Evolutionary conservation across 2,888 invertebrate species (phyloP), one percentile per base, ranked within the genome.

Genomic region (Proisotoma minuta): DNA sequence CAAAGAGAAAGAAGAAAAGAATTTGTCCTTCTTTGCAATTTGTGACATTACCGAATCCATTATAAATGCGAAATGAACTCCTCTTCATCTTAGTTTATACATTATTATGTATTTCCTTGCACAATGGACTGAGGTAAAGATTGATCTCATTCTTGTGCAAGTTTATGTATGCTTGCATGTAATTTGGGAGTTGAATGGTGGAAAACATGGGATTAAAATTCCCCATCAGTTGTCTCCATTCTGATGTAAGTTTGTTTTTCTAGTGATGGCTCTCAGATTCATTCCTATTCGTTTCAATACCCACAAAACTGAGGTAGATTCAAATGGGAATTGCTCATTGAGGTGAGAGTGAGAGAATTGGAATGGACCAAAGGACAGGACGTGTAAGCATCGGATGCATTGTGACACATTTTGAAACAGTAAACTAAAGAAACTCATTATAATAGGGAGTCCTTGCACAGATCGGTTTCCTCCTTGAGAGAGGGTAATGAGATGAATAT

Each of bases 171-270:
- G 12, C 26, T 15, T 28, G 29, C 52, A 52, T 28, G 29, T 12
- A 3, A 28, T 52, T 52, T 40, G 43, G 23, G 43, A 56, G 18
- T 43, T 59, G 52, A 57, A 59, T 49, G 56, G 22, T 49, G 52
- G 56, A 68, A 68, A 68, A 68, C 63, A 68, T 29, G 57, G 60
- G 65, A 68, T 68, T 68, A 68, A 60, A 65, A 64, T 66, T 66
- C 66, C 61, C 49, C 57, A 12, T 3, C 34, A 40, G 26, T 22
- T 57, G 15, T 52, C 56, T 47, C 49, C 53, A 28, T n/a, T 43
- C 18, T 47, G 28, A 28, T 61, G 60, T 60, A 47, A 53, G 60
- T 60, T 60, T 60, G 60, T 54, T 60, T 60, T 60, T 53, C 40
- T 59, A 24, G 53, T 47, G 53, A 29, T 34, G 39, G 23, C 15